These are phyloP conservation scores for Clostera curtula DNA, from an alignment of 2,888 invertebrate genomes.

Conservation along the genomic window DNA sequence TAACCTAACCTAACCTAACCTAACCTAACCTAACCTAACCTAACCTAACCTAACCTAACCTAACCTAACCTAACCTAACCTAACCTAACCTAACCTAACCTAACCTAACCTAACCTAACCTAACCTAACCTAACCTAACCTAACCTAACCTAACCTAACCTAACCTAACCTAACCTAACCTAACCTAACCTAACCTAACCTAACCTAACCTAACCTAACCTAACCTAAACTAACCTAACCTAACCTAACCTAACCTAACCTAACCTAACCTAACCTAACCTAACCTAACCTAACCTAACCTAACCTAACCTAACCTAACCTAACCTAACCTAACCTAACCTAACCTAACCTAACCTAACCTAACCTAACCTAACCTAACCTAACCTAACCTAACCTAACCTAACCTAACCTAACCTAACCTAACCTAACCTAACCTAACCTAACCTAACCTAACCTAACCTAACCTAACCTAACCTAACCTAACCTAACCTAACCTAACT, in stretches of 20 bases:
- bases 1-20: no score
- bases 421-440: slow-evolving; percentile 18
- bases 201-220: slow-evolving; percentile 17
- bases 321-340: slow-evolving; percentile 16
- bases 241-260: slow-evolving; percentile 14
- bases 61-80: slow-evolving; percentile 18
- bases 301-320: slow-evolving; percentile 17
- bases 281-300: slow-evolving; percentile 18
- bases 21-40: slow-evolving; percentile 13
- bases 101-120: slow-evolving; percentile 12
- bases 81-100: slow-evolving; percentile 19
- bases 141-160: slow-evolving; percentile 15
- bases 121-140: slow-evolving; percentile 11
- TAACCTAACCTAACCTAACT: slow-evolving; percentile 9
- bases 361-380: slow-evolving; percentile 13
- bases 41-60: slow-evolving; percentile 19
- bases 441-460: slow-evolving; percentile 16
- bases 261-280: slow-evolving; percentile 13
- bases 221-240: slow-evolving; percentile 15
- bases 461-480: slow-evolving; percentile 15
- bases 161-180: slow-evolving; percentile 16
- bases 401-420: slow-evolving; percentile 11
- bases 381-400: slow-evolving; percentile 13
- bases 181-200: slow-evolving; percentile 15
- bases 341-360: slow-evolving; percentile 17